Conservation (phyloP, 2,888 invertebrate genomes). For the Himalopsyche kuldschensis region DNA sequence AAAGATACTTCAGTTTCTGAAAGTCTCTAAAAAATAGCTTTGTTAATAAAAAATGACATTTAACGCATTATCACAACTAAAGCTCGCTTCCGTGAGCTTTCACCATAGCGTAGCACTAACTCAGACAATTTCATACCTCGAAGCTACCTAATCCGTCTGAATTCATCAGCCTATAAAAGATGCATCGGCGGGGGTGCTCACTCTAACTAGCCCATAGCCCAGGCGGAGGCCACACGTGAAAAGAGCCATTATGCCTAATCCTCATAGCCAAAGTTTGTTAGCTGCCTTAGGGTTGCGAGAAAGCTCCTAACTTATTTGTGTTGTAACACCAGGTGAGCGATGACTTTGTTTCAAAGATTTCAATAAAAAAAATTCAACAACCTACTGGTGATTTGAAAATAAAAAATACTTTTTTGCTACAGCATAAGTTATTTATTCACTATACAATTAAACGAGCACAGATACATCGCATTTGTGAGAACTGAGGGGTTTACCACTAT, state of each 20-base stretch:
- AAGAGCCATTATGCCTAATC: constrained; percentile 35
- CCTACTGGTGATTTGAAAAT: too few relatives aligned
- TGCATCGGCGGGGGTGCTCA: constrained; percentile 14
- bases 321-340: background rate
- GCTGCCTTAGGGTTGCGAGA: constrained; percentile 14
- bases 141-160: constrained; percentile 26
- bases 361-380: too few relatives aligned
- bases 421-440: too few relatives aligned
- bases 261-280: constrained; percentile 20
- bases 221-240: constrained; percentile 13
- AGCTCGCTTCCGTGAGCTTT: background rate
- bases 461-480: too few relatives aligned
- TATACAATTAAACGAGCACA: too few relatives aligned
- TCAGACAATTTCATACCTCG: constrained; percentile 13
- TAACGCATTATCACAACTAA: background rate
- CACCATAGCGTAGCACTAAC: background rate
- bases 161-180: constrained; percentile 34
- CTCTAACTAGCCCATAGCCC: background rate
- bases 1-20: too few relatives aligned
- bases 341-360: too few relatives aligned
- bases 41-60: background rate
- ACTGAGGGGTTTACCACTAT: too few relatives aligned
- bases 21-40: too few relatives aligned
- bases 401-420: too few relatives aligned
- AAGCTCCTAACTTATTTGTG: background rate